phyloP scores from a whole-genome alignment of 2,113 vertebrate species.

The Pyxicephalus adspersus region DNA sequence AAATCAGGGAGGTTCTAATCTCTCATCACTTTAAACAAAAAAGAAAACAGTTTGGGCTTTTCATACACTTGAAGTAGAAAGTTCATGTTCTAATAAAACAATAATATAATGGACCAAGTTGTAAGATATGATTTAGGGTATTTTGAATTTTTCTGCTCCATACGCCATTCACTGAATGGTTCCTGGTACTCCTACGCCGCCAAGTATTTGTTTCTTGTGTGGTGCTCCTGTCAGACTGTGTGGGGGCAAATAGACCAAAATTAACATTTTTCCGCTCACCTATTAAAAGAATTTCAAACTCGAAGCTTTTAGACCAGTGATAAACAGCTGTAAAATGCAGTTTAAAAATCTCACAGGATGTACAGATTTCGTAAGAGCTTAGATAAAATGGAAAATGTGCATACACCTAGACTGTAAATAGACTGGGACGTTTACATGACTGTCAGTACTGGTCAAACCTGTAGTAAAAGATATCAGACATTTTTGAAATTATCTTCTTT shows the following conservation, averaged over 20 bases:
- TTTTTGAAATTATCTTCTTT: conserved; percentile 52
- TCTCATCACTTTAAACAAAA: too few species aligned
- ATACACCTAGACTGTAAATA: conserved; percentile 50
- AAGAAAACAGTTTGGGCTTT: too few species aligned
- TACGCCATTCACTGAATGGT: neutral
- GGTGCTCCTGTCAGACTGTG: neutral
- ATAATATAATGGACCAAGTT: too few species aligned
- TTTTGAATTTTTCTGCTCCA: too few species aligned
- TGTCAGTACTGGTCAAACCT: neutral
- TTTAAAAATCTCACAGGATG: conserved; percentile 22
- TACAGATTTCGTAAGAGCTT: conserved; percentile 8
- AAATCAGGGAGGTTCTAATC: too few species aligned
- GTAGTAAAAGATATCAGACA: conserved; percentile 42
- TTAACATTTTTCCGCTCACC: conserved; percentile 13
- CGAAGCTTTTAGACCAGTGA: neutral
- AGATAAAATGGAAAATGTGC: conserved; percentile 37
- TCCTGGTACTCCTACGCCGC: neutral
- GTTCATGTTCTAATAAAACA: too few species aligned
- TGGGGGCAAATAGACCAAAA: neutral
- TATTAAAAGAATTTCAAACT: conserved; percentile 24
- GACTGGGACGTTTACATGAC: conserved; percentile 48
- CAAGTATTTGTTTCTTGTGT: neutral
- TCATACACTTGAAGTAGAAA: too few species aligned
- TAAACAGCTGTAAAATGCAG: conserved; percentile 12
- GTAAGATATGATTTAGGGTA: too few species aligned